Base-by-base conservation (phyloP, 2,797 vertebrate genomes). In the Semotilus atromaculatus region DNA sequence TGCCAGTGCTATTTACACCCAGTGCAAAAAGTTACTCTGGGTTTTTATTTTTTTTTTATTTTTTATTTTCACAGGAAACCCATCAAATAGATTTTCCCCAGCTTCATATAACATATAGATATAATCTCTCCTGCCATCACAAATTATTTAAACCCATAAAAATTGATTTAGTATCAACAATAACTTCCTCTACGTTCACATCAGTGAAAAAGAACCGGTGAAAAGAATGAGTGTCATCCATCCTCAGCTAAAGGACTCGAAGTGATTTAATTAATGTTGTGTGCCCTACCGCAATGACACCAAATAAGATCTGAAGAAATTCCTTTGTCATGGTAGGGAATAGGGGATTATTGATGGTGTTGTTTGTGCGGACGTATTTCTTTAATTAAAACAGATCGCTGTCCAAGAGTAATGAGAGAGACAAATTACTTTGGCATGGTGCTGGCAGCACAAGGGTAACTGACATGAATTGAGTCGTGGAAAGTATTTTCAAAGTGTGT, bases 341-440 rank as follows among this genome's bases (percentile, higher is more conserved):
- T 75, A 88, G 86, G 84, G 73, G 88, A 92, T 95, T 94, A 94
- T 94, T 93, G 91, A 94, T 93, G 91, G 90, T 90, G 91, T 94
- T 93, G 91, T 94, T 94, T 93, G 92, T 92, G 87, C 88, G 90
- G 91, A 91, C 90, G 92, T 92, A 92, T 93, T 93, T 88, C 88
- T 89, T 93, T 93, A 93, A 94, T 94, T 94, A 94, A 94, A 94
- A 92, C 90, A 92, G 90, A 93, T 92, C 88, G 89, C 90, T 89
- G 91, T 94, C 92, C 93, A 94, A 94, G 92, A 91, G 91, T 91
- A 93, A 93, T 92, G 92, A 92, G 90, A 92, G 87, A 93, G 93
- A 93, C 93, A 95, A 93, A 94, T 94, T 92, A 92, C 90, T 93
- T 94, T 94, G 93, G 91, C 91, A 91, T 94, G 91, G 81, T 43